These are phyloP conservation scores for Aptenodytes forsteri DNA, from an alignment of 2,113 vertebrate species.

Conservation along the genomic window DNA sequence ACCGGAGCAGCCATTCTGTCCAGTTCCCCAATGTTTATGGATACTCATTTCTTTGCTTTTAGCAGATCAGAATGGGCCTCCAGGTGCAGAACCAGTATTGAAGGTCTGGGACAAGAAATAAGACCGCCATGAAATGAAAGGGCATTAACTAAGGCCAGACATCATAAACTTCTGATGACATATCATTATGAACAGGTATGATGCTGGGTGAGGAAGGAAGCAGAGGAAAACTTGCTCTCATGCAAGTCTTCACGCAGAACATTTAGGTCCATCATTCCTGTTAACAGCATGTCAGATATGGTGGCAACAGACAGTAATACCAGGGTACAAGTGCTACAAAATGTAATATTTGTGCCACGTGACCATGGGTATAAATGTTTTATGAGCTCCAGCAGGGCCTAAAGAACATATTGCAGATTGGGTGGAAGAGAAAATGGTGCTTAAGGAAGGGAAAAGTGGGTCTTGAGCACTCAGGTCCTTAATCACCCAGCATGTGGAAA, in stretches of 20 bases:
- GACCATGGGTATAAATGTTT: neutral
- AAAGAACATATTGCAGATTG: conserved; percentile 6
- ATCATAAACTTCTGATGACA: neutral
- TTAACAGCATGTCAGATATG: neutral
- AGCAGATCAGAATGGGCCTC: neutral
- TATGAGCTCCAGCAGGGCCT: conserved; percentile 10
- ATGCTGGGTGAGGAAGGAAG: neutral
- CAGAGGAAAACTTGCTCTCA: neutral
- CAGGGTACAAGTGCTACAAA: neutral
- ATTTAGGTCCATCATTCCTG: neutral
- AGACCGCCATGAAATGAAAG: neutral
- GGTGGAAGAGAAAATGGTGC: neutral
- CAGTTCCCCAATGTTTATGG: neutral
- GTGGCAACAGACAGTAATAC: neutral
- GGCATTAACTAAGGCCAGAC: neutral
- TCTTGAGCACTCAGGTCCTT: conserved; percentile 35
- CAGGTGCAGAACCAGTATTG: neutral
- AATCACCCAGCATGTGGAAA: neutral
- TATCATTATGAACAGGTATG: neutral
- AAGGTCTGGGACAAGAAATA: neutral
- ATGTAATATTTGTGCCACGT: neutral
- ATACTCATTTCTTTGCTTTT: neutral
- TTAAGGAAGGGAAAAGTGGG: neutral
- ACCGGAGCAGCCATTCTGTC: neutral
- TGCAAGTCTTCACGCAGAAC: neutral